Evolutionary conservation across 1,140 invertebrate genomes (phyloP).

Genomic region (Cherax destructor): DNA sequence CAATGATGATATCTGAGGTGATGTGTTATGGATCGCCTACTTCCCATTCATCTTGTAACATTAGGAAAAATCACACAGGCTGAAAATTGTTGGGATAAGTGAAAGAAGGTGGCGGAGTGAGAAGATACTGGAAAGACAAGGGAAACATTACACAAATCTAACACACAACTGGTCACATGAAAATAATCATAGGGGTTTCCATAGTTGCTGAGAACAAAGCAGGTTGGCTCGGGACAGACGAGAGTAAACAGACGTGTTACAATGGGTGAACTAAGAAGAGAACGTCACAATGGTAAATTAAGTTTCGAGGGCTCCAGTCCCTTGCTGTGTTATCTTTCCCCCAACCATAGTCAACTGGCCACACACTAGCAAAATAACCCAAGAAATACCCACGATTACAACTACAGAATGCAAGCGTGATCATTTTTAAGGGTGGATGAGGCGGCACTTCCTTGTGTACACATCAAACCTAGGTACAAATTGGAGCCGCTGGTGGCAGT

Average conservation of each 20-base stretch:
- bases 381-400: slow-evolving; percentile 57
- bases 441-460: slow-evolving; percentile 57
- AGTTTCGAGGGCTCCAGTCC: slow-evolving; percentile 58
- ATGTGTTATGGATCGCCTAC: slow-evolving; percentile 67
- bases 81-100: slow-evolving; percentile 47
- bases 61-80: slow-evolving; percentile 61
- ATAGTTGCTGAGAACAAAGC: slow-evolving; percentile 51
- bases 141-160: slow-evolving; percentile 53
- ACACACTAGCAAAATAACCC: slow-evolving; percentile 60
- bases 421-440: slow-evolving; percentile 52
- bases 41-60: slow-evolving; percentile 41
- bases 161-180: slow-evolving; percentile 33
- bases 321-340: slow-evolving; percentile 43
- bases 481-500: slow-evolving; percentile 58
- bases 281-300: slow-evolving; percentile 45
- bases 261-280: slow-evolving; percentile 49
- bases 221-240: slow-evolving; percentile 58
- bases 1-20: slow-evolving; percentile 65
- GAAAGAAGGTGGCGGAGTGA: slow-evolving; percentile 40
- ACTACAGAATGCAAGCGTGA: slow-evolving; percentile 57
- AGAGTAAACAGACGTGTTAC: slow-evolving; percentile 43
- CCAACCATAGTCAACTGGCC: slow-evolving; percentile 60
- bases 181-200: slow-evolving; percentile 43
- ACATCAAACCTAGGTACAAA: slow-evolving; percentile 60
- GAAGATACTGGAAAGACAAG: slow-evolving; percentile 40